These are phyloP conservation scores for Miniopterus natalensis DNA, from an alignment of 2,113 vertebrate species.

Conservation along the genomic window DNA sequence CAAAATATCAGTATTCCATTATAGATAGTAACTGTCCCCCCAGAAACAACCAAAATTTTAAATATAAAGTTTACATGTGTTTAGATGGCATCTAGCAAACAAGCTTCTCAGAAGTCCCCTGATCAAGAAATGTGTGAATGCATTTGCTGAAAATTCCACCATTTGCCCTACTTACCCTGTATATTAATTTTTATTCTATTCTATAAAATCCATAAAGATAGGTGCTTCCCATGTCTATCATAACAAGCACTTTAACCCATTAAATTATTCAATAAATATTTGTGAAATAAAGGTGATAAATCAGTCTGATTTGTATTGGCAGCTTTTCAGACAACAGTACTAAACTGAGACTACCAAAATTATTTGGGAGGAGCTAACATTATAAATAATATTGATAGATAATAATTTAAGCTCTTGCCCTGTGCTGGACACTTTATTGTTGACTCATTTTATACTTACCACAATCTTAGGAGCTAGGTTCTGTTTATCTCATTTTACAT, in stretches of 20 bases:
- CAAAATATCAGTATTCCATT: background rate
- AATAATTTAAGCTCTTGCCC: background rate
- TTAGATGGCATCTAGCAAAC: background rate
- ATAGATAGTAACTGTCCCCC: background rate
- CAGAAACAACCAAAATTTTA: background rate
- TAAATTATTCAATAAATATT: constrained; percentile 32
- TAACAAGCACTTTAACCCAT: background rate
- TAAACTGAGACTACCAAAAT: background rate
- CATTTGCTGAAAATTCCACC: background rate
- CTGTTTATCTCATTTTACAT: background rate
- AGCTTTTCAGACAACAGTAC: background rate
- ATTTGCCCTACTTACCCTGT: background rate
- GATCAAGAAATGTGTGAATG: background rate
- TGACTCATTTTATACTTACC: background rate
- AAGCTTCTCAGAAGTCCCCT: background rate
- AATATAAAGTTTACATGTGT: constrained; percentile 5
- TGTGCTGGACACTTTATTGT: background rate
- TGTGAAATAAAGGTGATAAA: constrained; percentile 24
- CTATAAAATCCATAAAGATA: background rate
- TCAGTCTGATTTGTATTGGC: background rate
- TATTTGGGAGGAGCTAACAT: background rate
- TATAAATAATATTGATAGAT: background rate
- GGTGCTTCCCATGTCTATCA: background rate
- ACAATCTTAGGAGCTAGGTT: background rate
- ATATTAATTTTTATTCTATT: background rate